phyloP scores from a whole-genome alignment of 2,113 vertebrate species.

The Pavo muticus region DNA sequence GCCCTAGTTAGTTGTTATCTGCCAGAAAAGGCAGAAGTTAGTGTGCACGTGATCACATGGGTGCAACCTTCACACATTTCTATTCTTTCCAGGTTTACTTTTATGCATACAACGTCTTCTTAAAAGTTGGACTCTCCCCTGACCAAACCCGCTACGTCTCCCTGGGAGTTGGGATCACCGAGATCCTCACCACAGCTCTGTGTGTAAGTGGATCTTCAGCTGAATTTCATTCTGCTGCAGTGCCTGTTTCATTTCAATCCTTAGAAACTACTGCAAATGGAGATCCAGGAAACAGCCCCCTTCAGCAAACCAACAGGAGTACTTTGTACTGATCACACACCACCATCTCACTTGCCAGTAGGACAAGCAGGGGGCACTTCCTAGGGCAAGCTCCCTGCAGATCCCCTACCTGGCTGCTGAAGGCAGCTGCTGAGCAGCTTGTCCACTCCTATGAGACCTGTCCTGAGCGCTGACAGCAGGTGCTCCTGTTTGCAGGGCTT shows the following conservation, averaged over 20 bases:
- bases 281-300: neutral
- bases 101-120: conserved; percentile 84
- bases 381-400: neutral
- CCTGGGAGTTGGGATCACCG: conserved; percentile 81
- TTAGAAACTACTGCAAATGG: neutral
- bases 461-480: neutral
- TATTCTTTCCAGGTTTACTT: conserved; percentile 81
- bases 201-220: conserved; percentile 78
- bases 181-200: conserved; percentile 71
- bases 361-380: neutral
- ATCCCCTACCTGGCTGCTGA: neutral
- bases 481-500: conserved; percentile 74
- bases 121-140: conserved; percentile 77
- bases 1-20: neutral
- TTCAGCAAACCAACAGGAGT: neutral
- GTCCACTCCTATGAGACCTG: neutral
- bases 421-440: neutral
- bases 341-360: neutral
- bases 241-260: neutral
- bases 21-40: neutral
- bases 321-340: neutral
- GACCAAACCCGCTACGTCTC: conserved; percentile 76
- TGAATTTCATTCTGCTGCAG: neutral
- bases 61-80: neutral
- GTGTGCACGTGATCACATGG: neutral